A percentile compares a stretch with the other conserved stretches of the same genome.
These are phyloP conservation scores for Eupleurogrammus muticus DNA, from an alignment of 2,797 vertebrate species.

Conservation along the genomic window DNA sequence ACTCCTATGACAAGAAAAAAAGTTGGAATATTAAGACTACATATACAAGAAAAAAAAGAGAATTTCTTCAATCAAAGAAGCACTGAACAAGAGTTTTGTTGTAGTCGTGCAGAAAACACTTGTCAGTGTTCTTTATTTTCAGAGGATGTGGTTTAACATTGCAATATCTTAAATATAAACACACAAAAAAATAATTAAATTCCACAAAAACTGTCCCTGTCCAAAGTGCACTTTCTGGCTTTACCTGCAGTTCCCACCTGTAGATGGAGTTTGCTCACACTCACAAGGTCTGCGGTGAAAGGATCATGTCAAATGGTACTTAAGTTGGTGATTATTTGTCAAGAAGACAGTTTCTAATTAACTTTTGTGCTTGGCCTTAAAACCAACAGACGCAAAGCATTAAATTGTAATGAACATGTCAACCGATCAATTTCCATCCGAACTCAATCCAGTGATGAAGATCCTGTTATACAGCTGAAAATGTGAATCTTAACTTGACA, in stretches of 20 bases:
- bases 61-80: not conserved
- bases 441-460: not conserved
- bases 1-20: no score
- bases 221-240: not conserved
- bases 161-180: conserved; percentile 8
- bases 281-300: no score
- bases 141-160: conserved; percentile 1
- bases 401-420: not conserved
- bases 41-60: no score
- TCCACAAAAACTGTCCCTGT: not conserved
- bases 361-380: not conserved
- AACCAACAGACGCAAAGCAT: not conserved
- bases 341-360: not conserved
- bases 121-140: not conserved
- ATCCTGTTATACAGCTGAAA: not conserved
- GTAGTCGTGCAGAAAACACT: no score
- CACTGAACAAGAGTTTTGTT: not conserved
- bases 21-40: no score
- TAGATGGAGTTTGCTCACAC: no score
- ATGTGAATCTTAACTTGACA: not conserved
- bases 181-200: not conserved
- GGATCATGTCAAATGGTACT: not conserved
- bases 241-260: no score
- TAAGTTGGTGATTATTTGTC: not conserved
- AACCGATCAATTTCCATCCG: no score